Evolutionary conservation across 2,797 vertebrate species (phyloP), one percentile per base, ranked within the genome.

Genomic region (Alosa sapidissima): DNA sequence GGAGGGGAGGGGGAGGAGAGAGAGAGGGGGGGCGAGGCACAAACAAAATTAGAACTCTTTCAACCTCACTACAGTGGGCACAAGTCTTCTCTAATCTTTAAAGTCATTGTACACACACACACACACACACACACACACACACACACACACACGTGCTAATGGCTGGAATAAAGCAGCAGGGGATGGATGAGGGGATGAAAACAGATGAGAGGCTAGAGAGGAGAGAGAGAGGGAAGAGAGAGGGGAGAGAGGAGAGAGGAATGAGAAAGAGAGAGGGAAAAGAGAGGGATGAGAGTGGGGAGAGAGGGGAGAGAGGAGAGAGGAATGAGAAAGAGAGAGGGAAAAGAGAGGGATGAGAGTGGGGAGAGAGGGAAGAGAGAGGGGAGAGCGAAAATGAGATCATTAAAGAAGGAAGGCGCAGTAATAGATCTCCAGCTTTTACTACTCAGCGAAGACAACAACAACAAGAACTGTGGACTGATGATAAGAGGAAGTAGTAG

Each of bases 391-490:
- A 88, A 93, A 93, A 93, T 93, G 48, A 93, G 91, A 95, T 94
- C 91, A 91, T 93, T 94, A 94, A 65, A 94, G 92, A 81, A 88
- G 88, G 88, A 90, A 85, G 86, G 89, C 87, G 85, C 89, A 87
- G 91, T 88, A 93, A 92, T 93, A 92, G 91, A 95, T 95, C 92
- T 91, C 81, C 84, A 88, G 82, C 89, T 91, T 90, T 92, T 93
- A 91, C 89, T 91, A 91, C 89, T 88, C 83, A 82, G 85, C 3
- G 48, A 81, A 92, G 65, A 93, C 90, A 92, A 91, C 92, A 92
- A 90, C 93, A 94, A 94, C 91, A 92, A 93, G 89, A 75, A 62
- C 93, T 95, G 93, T 11, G 16, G 19, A 24, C 83, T 90, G 84
- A 51, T 90, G 95, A 96, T 96, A 95, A 95, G 92, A 88, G 86